These are phyloP conservation scores for Archilochus colubris DNA, from an alignment of 2,113 vertebrate genomes.

Conservation along the genomic window DNA sequence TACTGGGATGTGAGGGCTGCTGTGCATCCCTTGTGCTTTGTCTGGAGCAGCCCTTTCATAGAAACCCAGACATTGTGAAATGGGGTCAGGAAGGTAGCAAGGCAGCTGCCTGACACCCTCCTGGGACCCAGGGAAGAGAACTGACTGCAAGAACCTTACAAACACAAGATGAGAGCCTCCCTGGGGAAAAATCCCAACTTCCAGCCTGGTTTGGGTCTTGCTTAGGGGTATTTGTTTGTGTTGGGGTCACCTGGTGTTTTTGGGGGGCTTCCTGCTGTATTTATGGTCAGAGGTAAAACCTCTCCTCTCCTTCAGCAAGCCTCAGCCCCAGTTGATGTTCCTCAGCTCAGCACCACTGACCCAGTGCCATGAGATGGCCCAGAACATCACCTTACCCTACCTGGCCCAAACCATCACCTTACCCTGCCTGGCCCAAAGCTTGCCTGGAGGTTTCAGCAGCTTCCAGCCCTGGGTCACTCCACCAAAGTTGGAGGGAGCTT, in stretches of 20 bases:
- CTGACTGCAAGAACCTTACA: not conserved
- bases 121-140: not conserved
- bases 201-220: too few relatives aligned
- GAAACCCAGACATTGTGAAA: constrained; percentile 60
- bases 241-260: not conserved
- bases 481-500: constrained; percentile 35
- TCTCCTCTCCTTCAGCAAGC: not conserved
- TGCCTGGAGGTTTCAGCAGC: not conserved
- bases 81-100: constrained; percentile 66
- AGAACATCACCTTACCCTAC: not conserved
- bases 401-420: constrained; percentile 36
- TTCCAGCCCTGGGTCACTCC: constrained; percentile 36
- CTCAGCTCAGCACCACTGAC: not conserved
- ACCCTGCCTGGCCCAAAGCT: too few relatives aligned
- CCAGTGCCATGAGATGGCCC: rapidly evolving
- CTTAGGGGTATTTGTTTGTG: too few relatives aligned
- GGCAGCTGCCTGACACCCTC: constrained; percentile 45
- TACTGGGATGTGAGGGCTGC: constrained; percentile 28
- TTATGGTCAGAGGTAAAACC: not conserved
- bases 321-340: not conserved
- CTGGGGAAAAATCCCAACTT: too few relatives aligned
- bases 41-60: constrained; percentile 60
- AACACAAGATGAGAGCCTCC: not conserved
- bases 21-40: constrained; percentile 59
- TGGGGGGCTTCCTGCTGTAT: not conserved